phyloP scores from a whole-genome alignment of 2,113 vertebrate species.

The Edolisoma coerulescens region DNA sequence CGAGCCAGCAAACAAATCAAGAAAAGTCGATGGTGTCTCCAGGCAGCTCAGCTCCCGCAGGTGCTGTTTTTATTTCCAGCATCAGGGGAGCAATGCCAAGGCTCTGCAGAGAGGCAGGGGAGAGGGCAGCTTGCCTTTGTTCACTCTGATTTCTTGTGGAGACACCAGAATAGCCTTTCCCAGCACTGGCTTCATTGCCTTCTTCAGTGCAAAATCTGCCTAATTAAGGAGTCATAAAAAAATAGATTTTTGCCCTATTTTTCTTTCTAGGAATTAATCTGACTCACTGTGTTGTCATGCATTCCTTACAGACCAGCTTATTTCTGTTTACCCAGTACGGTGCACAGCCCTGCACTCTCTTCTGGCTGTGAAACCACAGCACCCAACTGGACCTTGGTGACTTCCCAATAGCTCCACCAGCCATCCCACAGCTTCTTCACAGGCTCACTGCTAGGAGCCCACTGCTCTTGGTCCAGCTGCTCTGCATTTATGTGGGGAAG shows the following conservation, averaged over 20 bases:
- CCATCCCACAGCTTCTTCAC: background rate
- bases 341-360: background rate
- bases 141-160: background rate
- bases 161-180: background rate
- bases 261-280: constrained; percentile 51
- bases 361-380: background rate
- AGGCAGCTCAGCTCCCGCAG: background rate
- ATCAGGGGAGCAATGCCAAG: background rate
- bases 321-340: background rate
- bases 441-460: background rate
- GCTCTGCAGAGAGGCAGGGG: background rate
- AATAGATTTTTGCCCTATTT: background rate
- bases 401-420: background rate
- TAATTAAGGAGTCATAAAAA: background rate
- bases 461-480: background rate
- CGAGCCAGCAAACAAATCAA: background rate
- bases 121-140: background rate
- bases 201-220: background rate
- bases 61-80: background rate
- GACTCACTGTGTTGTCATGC: background rate
- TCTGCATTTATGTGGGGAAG: background rate
- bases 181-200: background rate
- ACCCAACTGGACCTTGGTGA: background rate
- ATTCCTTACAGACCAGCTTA: background rate
- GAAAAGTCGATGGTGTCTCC: background rate